phyloP scores from a whole-genome alignment of 1,140 invertebrate species.

The Bombus cullumanus region DNA sequence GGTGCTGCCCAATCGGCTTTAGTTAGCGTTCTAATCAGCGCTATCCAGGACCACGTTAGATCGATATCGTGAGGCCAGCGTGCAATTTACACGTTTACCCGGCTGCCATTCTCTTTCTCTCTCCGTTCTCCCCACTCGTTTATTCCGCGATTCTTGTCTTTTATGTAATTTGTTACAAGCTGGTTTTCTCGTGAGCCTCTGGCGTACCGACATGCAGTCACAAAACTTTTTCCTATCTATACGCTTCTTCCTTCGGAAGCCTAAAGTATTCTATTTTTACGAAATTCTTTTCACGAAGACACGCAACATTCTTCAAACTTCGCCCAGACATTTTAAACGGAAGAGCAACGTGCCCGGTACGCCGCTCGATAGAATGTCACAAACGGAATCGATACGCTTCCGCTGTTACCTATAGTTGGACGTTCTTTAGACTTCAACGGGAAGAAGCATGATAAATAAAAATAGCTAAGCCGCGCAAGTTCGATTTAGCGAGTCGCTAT shows the following conservation, averaged over 20 bases:
- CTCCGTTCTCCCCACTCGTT: constrained; percentile 1
- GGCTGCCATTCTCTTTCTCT: constrained; percentile 31
- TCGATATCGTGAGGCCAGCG: constrained; percentile 35
- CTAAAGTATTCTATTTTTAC: not conserved
- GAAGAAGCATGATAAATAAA: not conserved
- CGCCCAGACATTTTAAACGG: not conserved
- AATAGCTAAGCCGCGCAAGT: constrained; percentile 19
- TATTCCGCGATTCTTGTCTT: constrained; percentile 35
- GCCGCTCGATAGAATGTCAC: not conserved
- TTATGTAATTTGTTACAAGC: constrained; percentile 51
- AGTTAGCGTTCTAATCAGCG: constrained; percentile 32
- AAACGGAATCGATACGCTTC: constrained; percentile 51
- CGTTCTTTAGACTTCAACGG: not conserved
- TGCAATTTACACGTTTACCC: constrained; percentile 50
- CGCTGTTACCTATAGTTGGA: constrained; percentile 1
- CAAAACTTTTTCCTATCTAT: not conserved
- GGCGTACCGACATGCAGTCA: constrained; percentile 2
- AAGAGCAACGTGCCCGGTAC: not conserved
- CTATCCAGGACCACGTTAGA: constrained; percentile 42
- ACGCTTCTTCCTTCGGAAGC: not conserved
- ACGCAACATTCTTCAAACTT: constrained; percentile 11
- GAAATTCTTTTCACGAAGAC: not conserved
- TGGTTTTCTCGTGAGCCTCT: constrained; percentile 16
- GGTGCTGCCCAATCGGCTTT: constrained; percentile 17
- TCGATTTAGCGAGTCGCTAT: constrained; percentile 2